phyloP scores from a whole-genome alignment of 2,888 invertebrate species.

The Dendrolimus pini region DNA sequence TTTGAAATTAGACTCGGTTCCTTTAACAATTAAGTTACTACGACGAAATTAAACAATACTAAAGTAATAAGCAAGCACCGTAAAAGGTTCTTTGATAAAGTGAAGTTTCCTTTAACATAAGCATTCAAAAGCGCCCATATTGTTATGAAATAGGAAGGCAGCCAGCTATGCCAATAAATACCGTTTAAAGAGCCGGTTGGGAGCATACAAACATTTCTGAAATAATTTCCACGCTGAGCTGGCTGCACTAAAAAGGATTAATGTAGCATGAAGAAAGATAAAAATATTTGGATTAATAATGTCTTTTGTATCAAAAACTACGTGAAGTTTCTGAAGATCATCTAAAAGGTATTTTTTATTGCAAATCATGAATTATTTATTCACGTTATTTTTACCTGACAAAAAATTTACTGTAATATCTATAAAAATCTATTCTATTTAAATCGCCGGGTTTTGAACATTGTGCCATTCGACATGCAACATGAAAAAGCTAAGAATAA shows the following conservation, averaged over 20 bases:
- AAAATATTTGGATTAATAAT: background rate
- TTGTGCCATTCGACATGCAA: too few species aligned
- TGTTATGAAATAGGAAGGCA: conserved; percentile 25
- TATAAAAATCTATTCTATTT: too few species aligned
- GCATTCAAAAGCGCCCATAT: conserved; percentile 32
- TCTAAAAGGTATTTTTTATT: too few species aligned
- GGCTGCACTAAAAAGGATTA: background rate
- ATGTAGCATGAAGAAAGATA: background rate
- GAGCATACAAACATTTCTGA: background rate
- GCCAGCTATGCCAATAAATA: conserved; percentile 16
- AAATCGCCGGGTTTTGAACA: too few species aligned
- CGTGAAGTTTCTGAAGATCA: too few species aligned
- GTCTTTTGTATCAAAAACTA: background rate
- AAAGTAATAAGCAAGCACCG: conserved; percentile 20
- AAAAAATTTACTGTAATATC: too few species aligned
- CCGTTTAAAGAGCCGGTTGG: conserved; percentile 16
- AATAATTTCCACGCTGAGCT: background rate
- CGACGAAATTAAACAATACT: background rate
- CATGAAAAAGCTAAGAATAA: too few species aligned
- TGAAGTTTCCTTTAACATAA: conserved; percentile 35
- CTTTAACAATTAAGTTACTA: background rate
- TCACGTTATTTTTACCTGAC: too few species aligned
- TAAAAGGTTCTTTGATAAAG: conserved; percentile 34
- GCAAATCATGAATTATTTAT: too few species aligned
- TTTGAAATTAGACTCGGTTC: too few species aligned